phyloP scores from a whole-genome alignment of 2,888 invertebrate species.

The Lamproptera curius region DNA sequence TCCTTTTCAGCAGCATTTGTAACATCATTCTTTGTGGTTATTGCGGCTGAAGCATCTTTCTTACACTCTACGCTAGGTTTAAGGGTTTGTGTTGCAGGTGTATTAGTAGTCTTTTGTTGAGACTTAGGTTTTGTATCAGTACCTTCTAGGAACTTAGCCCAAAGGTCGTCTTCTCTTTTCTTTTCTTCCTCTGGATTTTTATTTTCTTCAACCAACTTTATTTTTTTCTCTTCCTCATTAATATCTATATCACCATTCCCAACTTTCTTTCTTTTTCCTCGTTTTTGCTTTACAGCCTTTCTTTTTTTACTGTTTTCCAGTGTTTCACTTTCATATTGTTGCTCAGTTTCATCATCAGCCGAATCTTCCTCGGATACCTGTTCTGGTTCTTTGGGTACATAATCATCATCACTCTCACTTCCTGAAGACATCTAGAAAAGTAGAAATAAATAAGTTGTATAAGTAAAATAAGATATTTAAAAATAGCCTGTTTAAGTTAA shows the following conservation, averaged over 20 bases:
- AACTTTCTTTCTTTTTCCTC: constrained; percentile 28
- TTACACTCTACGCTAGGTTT: constrained; percentile 4
- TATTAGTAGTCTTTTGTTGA: constrained; percentile 30
- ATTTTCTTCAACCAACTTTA: constrained; percentile 40
- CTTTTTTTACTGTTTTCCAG: constrained; percentile 55
- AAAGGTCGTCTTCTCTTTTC: constrained; percentile 85
- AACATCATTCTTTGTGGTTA: constrained; percentile 26
- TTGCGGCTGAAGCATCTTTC: constrained; percentile 14
- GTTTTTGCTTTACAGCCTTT: constrained; percentile 40
- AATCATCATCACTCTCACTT: constrained; percentile 90
- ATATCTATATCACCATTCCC: constrained; percentile 33
- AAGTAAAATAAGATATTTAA: constrained; percentile 26
- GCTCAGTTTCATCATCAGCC: constrained; percentile 79
- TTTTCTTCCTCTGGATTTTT: constrained; percentile 81
- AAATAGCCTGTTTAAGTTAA: constrained; percentile 1
- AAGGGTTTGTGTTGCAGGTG: constrained; percentile 22
- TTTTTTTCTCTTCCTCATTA: constrained; percentile 23
- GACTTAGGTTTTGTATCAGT: constrained; percentile 72
- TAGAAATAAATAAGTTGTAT: too few species aligned
- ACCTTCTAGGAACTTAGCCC: constrained; percentile 88
- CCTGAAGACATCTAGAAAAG: constrained; percentile 75
- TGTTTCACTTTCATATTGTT: constrained; percentile 72
- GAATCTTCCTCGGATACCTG: constrained; percentile 83
- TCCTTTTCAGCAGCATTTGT: constrained; percentile 76
- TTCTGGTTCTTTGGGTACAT: constrained; percentile 82